Base-by-base conservation (phyloP, 2,797 vertebrate genomes). In the Rhinogobio ventralis region DNA sequence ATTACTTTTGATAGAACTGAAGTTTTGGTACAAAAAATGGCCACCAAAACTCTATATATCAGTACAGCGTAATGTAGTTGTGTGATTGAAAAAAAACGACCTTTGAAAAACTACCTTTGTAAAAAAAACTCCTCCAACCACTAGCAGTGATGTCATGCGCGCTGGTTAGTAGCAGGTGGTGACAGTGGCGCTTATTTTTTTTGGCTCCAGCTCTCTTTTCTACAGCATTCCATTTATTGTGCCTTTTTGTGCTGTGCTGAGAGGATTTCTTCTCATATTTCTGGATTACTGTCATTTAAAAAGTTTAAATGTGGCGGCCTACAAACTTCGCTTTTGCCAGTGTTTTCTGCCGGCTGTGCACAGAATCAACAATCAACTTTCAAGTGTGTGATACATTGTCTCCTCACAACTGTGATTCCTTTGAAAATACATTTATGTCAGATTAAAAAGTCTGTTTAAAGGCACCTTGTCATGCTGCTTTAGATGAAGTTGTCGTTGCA, bases 271-370 rank as follows among this genome's bases (percentile, higher is more conserved):
- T n/a, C 62, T 66, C 77, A 79, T 66, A 64, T 39, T 57, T 71
- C 66, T 84, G 19, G n/a, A 68, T 69, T 79, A 78, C 33, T 33
- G 82, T 69, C 46, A 84, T 57, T 66, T 79, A 79, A 79, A 66
- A 78, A 66, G 39, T 49, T 45, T 23, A 49, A 66, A 64, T 49
- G 25, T 53, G 45, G 36, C 1, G n/a, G 51, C 15, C 3, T 45
- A 42, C 45, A 76, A 76, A 84, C 75, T 77, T 77, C 53, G 25
- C 20, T 25, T 23, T 45, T 84, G 23, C 28, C n/a, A 77, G 46
- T 71, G 19, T 46, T 57, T 84, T 62, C 30, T 57, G 49, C 75
- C 4, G 19, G 73, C 55, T 77, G 53, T 62, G 55, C 55, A 77
- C 15, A 62, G 75, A 45, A 77, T 77, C 39, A 79, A 46, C 42